These are phyloP conservation scores for Rallus crepitans DNA, from an alignment of 2,797 vertebrate genomes.

Conservation along the genomic window DNA sequence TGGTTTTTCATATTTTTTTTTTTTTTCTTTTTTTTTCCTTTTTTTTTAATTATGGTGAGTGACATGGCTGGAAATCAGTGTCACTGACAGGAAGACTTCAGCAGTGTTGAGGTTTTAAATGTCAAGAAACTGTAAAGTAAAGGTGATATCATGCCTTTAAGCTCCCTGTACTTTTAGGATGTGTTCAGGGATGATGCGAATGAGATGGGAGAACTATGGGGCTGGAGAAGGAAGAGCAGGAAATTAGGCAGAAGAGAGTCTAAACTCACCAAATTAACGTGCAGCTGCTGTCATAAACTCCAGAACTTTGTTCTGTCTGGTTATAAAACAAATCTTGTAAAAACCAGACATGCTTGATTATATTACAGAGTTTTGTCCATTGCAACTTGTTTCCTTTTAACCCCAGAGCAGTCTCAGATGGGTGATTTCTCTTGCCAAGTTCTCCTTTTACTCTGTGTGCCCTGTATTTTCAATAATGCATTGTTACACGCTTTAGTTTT, in stretches of 20 bases:
- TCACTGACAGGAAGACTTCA: not conserved
- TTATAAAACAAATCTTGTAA: not conserved
- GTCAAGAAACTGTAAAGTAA: not conserved
- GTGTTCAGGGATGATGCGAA: accelerated
- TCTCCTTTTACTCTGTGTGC: not conserved
- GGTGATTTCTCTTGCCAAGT: not conserved
- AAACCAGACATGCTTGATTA: not conserved
- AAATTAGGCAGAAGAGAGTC: not conserved
- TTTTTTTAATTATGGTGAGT: not conserved
- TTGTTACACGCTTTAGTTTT: not conserved
- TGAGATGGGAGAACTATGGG: not conserved
- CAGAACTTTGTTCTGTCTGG: not conserved
- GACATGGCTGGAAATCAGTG: not conserved
- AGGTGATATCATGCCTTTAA: not conserved
- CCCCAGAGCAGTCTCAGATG: not conserved
- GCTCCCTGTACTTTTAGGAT: not conserved
- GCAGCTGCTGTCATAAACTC: not conserved
- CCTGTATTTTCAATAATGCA: not conserved
- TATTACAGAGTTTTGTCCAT: not conserved
- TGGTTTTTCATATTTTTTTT: no score
- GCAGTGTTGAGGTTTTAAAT: not conserved
- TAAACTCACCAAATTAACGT: not conserved
- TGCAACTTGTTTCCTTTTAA: not conserved
- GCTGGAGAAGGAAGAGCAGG: not conserved
- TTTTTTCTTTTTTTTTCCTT: not conserved